Percentiles rank a stretch among this genome's conserved stretches.
These are phyloP conservation scores for Achroia grisella DNA, from an alignment of 1,140 invertebrate genomes.

Conservation along the genomic window DNA sequence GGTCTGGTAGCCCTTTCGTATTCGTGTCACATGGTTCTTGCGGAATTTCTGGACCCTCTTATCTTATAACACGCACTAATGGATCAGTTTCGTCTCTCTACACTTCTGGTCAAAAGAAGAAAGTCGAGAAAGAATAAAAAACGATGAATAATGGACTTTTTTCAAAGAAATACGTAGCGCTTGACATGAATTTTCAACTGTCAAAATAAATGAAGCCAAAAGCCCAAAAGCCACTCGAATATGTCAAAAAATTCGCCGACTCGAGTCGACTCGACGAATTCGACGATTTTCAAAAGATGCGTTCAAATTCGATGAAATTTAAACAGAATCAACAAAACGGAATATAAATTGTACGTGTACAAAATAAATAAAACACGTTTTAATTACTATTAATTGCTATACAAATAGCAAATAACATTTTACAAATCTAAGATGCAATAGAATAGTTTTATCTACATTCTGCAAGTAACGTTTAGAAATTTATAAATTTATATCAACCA, in stretches of 20 bases:
- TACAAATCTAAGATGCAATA: too few species aligned
- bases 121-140: conserved; percentile 38
- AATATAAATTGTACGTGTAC: too few species aligned
- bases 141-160: conserved; percentile 53
- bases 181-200: conserved; percentile 71
- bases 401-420: too few species aligned
- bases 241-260: conserved; percentile 69
- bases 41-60: conserved; percentile 44
- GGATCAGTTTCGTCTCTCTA: conserved; percentile 20
- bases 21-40: conserved; percentile 72
- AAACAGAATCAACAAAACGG: too few species aligned
- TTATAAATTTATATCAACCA: too few species aligned
- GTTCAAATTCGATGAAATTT: background rate
- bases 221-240: conserved; percentile 15
- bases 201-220: conserved; percentile 74
- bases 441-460: too few species aligned
- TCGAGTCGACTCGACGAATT: too few species aligned
- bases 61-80: conserved; percentile 18
- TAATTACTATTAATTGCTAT: too few species aligned
- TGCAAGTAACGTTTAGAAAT: too few species aligned
- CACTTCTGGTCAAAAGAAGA: conserved; percentile 33
- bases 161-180: conserved; percentile 69
- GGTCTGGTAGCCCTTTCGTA: conserved; percentile 70
- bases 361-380: too few species aligned
- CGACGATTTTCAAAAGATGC: conserved; percentile 16